Conservation (phyloP, 2,888 invertebrate genomes). For the Acleris laterana region DNA sequence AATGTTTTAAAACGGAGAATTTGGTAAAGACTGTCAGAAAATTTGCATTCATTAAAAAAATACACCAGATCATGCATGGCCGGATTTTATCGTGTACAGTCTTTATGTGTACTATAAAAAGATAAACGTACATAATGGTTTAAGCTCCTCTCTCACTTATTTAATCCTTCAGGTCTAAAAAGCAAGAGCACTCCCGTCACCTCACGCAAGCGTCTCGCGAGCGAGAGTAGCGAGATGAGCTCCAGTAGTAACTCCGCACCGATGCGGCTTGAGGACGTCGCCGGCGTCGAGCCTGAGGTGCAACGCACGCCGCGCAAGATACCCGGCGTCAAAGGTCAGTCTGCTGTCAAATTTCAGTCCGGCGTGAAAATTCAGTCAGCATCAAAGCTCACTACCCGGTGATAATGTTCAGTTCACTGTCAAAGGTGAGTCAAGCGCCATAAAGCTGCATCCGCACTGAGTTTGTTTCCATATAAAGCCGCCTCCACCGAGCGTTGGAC, state of each 20-base stretch:
- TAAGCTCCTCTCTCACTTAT: too few relatives aligned
- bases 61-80: too few relatives aligned
- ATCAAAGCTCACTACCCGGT: not conserved
- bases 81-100: too few relatives aligned
- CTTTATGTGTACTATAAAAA: too few relatives aligned
- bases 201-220: constrained; percentile 65
- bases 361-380: not conserved
- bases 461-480: too few relatives aligned
- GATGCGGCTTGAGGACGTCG: constrained; percentile 68
- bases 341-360: too few relatives aligned
- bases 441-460: too few relatives aligned
- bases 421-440: not conserved
- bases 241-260: constrained; percentile 76
- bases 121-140: too few relatives aligned
- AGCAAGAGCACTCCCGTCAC: constrained; percentile 48
- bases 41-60: too few relatives aligned
- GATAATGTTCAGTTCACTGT: not conserved
- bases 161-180: constrained; percentile 57
- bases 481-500: too few relatives aligned
- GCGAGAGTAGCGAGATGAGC: constrained; percentile 76
- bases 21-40: too few relatives aligned
- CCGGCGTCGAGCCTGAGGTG: constrained; percentile 82
- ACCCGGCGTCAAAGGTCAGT: constrained; percentile 76
- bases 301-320: constrained; percentile 80
- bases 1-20: too few relatives aligned